These are phyloP conservation scores for Uloborus diversus DNA, from an alignment of 1,140 invertebrate species.

Conservation along the genomic window DNA sequence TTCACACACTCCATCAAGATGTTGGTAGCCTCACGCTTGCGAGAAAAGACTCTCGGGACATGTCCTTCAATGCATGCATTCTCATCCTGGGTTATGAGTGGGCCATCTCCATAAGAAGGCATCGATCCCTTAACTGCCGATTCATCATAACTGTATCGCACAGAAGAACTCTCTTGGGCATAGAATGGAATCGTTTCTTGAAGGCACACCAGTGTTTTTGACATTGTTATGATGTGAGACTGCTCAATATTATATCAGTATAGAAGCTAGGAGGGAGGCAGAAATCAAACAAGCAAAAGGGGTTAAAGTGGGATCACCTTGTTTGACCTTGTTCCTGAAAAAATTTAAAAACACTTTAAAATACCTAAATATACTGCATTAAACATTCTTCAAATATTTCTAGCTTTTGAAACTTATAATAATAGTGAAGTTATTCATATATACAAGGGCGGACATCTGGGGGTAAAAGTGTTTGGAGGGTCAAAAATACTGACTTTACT, in stretches of 20 bases:
- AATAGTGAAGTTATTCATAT: too few relatives aligned
- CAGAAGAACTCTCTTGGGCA: conserved; percentile 14
- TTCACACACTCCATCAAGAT: conserved; percentile 34
- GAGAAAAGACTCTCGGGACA: neutral
- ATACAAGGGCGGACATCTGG: too few relatives aligned
- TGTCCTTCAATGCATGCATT: neutral
- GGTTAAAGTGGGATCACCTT: neutral
- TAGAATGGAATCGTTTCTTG: conserved; percentile 14
- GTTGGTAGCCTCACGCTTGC: conserved; percentile 32
- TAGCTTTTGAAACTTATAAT: too few relatives aligned
- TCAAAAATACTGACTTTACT: too few relatives aligned
- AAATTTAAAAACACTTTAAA: neutral
- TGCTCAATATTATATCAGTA: neutral
- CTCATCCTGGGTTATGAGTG: neutral
- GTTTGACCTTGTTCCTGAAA: neutral
- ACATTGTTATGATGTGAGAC: neutral
- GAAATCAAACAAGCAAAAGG: neutral
- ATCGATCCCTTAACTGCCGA: too few relatives aligned
- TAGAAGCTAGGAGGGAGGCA: neutral
- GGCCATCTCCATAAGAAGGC: too few relatives aligned
- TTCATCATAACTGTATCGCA: neutral
- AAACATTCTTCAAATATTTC: too few relatives aligned
- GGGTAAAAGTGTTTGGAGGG: too few relatives aligned
- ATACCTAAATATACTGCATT: too few relatives aligned
- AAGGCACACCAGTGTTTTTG: conserved; percentile 25